Base-by-base conservation (phyloP, 1,140 invertebrate genomes). In the Aleiodes sp. region DNA sequence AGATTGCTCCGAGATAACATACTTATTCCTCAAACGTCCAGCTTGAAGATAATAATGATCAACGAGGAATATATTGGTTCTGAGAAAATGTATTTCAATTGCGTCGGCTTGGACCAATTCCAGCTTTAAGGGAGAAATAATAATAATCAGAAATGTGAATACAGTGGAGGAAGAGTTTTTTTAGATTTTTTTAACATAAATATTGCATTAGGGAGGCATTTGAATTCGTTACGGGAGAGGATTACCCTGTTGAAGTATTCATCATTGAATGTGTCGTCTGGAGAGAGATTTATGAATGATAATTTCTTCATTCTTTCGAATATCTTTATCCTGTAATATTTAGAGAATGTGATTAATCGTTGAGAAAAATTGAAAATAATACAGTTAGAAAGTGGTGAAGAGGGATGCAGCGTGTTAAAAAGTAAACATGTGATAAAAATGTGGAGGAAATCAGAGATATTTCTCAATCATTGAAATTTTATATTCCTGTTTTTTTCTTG, bases 11-110 rank as follows among this genome's bases (percentile, higher is more conserved):
- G 56, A 26, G 8, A 72, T 9, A 65, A 28, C 41, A 39, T 72
- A 72, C 8, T n/a, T 12, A 35, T 57, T 68, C 39, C 66, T 21
- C 28, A 60, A n/a, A 56, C 61, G 60, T 64, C 65, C 70, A 2
- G 62, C 12, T 60, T 72, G 65, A 1, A 72, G 52, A 60, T 68
- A 72, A 24, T 68, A 72, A 28, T 21, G 57, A 65, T 72, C 70
- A 16, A 68, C 52, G 24, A 72, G 62, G 31, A 68, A 72, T 31
- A 41, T 39, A 67, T 72, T 72, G 2, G 68, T 29, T 39, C 68
- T 41, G 29, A 46, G 65, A 52, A 72, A 72, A 2, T 68, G 33
- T n/a, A 68, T 66, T 4, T 63, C 46, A 21, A 68, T 67, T 14
- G 70, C 65, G 19, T 68, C 33, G 3, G 65, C 46, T 61, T 68